These are phyloP conservation scores for Cacatua alba DNA, from an alignment of 2,113 vertebrate genomes.

Conservation along the genomic window DNA sequence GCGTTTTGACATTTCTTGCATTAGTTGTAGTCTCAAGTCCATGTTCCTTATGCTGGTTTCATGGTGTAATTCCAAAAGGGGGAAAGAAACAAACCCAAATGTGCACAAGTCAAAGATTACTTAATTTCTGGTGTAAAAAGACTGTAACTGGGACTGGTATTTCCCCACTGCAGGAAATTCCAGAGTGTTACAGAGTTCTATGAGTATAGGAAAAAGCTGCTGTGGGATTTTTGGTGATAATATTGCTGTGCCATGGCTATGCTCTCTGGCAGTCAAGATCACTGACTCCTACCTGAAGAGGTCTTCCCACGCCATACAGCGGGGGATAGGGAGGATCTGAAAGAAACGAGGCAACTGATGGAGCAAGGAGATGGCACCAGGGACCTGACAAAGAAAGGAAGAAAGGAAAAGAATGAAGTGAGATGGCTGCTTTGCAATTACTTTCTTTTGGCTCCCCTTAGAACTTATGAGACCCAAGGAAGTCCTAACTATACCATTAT, in stretches of 20 bases:
- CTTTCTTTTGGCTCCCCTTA: not conserved
- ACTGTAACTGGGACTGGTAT: fast-evolving
- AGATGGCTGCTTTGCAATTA: not conserved
- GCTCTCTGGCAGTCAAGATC: not conserved
- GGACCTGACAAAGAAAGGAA: not conserved
- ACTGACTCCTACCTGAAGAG: not conserved
- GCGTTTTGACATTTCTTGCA: not conserved
- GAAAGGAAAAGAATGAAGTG: not conserved
- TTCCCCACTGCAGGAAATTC: not conserved
- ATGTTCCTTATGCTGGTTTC: not conserved
- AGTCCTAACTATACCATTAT: not conserved
- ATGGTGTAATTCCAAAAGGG: not conserved
- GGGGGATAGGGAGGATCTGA: not conserved
- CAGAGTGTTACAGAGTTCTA: not conserved
- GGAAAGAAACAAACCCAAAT: fast-evolving
- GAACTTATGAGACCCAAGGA: not conserved
- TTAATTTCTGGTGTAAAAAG: not conserved
- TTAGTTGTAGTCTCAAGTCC: not conserved
- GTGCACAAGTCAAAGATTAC: not conserved
- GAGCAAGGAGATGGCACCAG: not conserved
- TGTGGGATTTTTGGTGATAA: not conserved
- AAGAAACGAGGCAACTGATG: not conserved
- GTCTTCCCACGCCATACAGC: fast-evolving
- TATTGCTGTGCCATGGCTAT: fast-evolving
- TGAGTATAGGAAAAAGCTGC: not conserved